Conservation (phyloP, 2,113 vertebrate species). For the Mastomys coucha region DNA sequence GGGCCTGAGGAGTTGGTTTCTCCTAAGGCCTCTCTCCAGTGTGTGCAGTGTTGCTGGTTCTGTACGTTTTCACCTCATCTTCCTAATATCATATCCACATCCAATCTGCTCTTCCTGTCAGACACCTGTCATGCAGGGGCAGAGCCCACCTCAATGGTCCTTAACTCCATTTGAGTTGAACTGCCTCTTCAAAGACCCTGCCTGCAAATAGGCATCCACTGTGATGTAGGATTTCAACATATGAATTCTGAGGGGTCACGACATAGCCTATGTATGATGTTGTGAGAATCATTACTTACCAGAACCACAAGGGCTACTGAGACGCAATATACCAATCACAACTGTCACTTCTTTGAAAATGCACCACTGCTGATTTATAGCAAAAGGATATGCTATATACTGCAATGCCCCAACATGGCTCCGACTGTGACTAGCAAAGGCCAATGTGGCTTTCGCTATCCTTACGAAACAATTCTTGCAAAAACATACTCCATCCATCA, state of each 20-base stretch:
- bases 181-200: neutral
- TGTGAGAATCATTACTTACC: neutral
- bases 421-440: neutral
- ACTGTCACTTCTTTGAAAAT: neutral
- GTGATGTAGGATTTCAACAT: neutral
- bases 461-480: slow-evolving; percentile 26
- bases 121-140: neutral
- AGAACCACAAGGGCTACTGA: neutral
- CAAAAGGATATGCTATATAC: neutral
- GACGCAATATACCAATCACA: neutral
- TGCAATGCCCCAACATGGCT: neutral
- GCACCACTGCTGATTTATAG: neutral
- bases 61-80: neutral
- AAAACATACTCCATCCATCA: neutral
- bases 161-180: neutral
- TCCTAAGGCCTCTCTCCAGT: neutral
- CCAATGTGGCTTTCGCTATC: neutral
- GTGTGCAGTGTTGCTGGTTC: neutral
- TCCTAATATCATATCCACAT: neutral
- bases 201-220: neutral
- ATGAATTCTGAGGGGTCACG: neutral
- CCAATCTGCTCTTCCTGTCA: neutral
- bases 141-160: neutral
- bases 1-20: neutral
- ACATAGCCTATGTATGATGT: neutral